phyloP scores from a whole-genome alignment of 2,797 vertebrate genomes.

The Enteromius viviparus region DNA sequence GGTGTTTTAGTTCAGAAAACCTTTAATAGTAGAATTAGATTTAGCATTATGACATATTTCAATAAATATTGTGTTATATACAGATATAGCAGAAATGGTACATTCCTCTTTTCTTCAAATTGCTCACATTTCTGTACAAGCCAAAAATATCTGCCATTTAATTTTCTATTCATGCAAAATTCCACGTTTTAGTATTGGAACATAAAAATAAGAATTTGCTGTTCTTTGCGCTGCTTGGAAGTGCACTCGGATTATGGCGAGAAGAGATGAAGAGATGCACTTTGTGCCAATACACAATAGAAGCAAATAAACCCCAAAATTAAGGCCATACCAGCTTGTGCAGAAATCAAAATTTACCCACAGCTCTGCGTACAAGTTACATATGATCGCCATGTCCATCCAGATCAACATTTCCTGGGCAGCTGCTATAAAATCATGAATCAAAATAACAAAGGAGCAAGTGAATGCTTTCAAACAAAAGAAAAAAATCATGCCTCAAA shows the following conservation, averaged over 20 bases:
- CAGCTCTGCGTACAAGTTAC: constrained; percentile 67
- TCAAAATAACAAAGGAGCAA: constrained; percentile 10
- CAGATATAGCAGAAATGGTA: constrained; percentile 95
- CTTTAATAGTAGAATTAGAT: constrained; percentile 90
- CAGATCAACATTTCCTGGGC: constrained; percentile 51
- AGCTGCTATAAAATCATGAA: constrained; percentile 29
- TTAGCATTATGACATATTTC: constrained; percentile 93
- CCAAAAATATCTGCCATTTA: constrained; percentile 92
- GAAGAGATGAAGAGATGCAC: constrained; percentile 82
- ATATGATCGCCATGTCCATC: constrained; percentile 63
- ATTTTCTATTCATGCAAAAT: constrained; percentile 92
- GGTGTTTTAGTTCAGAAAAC: constrained; percentile 89
- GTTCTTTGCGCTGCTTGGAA: constrained; percentile 70
- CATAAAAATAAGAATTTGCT: constrained; percentile 83
- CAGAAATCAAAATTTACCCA: constrained; percentile 71
- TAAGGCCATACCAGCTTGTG: constrained; percentile 92
- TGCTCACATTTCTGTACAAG: constrained; percentile 90
- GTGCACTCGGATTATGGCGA: constrained; percentile 75
- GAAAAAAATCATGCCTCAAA: constrained; percentile 55
- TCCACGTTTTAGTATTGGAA: constrained; percentile 78
- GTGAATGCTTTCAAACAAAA: constrained; percentile 20
- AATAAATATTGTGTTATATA: constrained; percentile 98
- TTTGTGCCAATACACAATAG: constrained; percentile 83
- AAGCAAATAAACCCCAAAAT: constrained; percentile 83
- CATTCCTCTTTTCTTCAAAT: constrained; percentile 92